A percentile compares a stretch with the other conserved stretches of the same genome.
Conservation (phyloP, 2,113 vertebrate genomes). For the Etheostoma spectabile region DNA sequence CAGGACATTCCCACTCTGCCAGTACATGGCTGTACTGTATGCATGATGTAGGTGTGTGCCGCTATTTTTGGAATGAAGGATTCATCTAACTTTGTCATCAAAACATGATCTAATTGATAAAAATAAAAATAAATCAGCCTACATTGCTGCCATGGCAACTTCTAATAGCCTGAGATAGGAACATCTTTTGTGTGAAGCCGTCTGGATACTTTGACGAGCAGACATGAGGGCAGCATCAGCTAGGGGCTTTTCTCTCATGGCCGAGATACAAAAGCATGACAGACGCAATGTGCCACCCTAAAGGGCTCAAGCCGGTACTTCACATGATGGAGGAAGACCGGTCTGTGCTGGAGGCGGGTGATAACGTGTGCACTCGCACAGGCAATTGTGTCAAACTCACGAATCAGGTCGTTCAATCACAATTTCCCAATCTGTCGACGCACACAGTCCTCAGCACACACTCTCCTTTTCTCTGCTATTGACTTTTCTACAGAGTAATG, state of each 20-base stretch:
- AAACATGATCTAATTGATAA: conserved; percentile 15
- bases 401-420: conserved; percentile 17
- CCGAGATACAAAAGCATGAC: conserved; percentile 31
- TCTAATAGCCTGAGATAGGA: background rate
- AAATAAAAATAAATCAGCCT: background rate
- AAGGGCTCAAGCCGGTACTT: conserved; percentile 50
- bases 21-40: background rate
- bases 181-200: background rate
- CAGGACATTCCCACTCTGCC: background rate
- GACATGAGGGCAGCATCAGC: background rate
- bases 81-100: conserved; percentile 48
- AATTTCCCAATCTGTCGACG: background rate
- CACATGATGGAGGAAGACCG: conserved; percentile 60
- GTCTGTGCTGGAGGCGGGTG: conserved; percentile 41
- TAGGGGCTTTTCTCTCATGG: background rate
- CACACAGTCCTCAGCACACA: background rate
- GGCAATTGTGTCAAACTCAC: conserved; percentile 21
- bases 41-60: conserved; percentile 12
- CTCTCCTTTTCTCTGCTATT: background rate
- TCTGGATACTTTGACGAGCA: background rate
- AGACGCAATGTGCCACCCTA: conserved; percentile 39
- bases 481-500: conserved; percentile 8
- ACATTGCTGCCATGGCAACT: conserved; percentile 37
- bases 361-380: conserved; percentile 34
- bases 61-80: conserved; percentile 29